A percentile compares a stretch with the other conserved stretches of the same genome.
Conservation (phyloP, 1,140 invertebrate genomes). For the Pararge aegeria region DNA sequence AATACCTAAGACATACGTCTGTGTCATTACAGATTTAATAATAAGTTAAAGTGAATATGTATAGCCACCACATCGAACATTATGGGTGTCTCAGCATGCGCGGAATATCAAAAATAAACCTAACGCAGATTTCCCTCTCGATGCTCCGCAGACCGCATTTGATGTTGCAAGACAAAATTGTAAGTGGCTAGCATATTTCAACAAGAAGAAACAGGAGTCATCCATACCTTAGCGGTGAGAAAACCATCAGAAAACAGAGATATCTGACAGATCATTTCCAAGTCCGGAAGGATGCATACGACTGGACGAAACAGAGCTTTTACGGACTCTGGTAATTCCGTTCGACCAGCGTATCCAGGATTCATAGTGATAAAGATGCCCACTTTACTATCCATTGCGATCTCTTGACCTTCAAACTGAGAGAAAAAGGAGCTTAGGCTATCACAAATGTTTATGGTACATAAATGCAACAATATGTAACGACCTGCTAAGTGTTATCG, state of each 20-base stretch:
- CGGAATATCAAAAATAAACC: too few relatives aligned
- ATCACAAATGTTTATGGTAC: not conserved
- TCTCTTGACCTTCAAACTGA: slow-evolving; percentile 92
- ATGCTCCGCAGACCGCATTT: too few relatives aligned
- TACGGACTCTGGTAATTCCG: slow-evolving; percentile 94
- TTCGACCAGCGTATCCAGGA: slow-evolving; percentile 93
- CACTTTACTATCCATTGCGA: slow-evolving; percentile 89
- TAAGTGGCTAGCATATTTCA: too few relatives aligned
- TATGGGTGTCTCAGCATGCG: too few relatives aligned
- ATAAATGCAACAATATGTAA: too few relatives aligned
- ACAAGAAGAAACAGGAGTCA: not conserved
- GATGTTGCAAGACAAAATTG: too few relatives aligned
- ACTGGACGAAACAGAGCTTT: slow-evolving; percentile 95
- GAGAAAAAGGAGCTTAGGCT: slow-evolving; percentile 25
- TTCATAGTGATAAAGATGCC: slow-evolving; percentile 98
- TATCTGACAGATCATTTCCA: slow-evolving; percentile 94
- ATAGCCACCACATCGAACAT: too few relatives aligned
- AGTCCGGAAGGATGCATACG: slow-evolving; percentile 93
- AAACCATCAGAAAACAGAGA: slow-evolving; percentile 96
- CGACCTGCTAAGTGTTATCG: too few relatives aligned
- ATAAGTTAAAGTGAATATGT: too few relatives aligned
- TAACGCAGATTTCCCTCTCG: too few relatives aligned
- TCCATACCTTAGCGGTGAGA: slow-evolving; percentile 86
- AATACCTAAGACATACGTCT: slow-evolving; percentile 79
- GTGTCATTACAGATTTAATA: not conserved